A percentile compares a stretch with the other conserved stretches of the same genome.
Conservation (phyloP, 2,113 vertebrate species). For the Irena cyanogastra region DNA sequence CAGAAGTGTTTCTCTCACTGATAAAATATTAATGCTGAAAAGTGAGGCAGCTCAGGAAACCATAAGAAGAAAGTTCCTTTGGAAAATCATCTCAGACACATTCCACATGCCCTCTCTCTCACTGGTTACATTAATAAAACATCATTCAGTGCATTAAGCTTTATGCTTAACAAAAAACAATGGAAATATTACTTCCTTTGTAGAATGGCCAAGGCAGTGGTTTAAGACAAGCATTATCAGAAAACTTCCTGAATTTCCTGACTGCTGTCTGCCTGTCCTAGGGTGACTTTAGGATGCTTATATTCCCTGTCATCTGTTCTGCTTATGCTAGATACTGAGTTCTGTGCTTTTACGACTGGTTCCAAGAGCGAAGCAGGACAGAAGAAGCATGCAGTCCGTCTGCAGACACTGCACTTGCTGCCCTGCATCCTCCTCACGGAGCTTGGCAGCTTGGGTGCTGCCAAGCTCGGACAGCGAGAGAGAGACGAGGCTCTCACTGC, state of each 20-base stretch:
- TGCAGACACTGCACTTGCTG: background rate
- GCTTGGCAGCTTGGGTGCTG: too few relatives aligned
- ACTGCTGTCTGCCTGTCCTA: background rate
- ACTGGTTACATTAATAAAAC: background rate
- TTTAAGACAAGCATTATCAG: background rate
- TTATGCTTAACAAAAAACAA: background rate
- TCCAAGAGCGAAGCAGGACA: accelerated
- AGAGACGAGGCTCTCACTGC: background rate
- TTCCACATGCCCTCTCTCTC: background rate
- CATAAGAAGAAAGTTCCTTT: background rate
- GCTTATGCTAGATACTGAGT: background rate
- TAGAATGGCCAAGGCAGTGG: background rate
- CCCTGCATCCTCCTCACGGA: accelerated
- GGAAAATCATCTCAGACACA: background rate
- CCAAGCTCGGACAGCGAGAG: accelerated
- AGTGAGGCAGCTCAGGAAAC: background rate
- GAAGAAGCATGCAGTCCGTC: accelerated
- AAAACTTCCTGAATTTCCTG: background rate
- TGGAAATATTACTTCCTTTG: background rate
- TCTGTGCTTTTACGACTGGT: background rate
- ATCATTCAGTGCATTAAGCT: background rate
- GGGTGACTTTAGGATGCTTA: background rate
- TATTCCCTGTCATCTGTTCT: background rate
- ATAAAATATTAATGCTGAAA: slow-evolving; percentile 13
- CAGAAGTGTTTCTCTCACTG: background rate